phyloP scores from a whole-genome alignment of 2,113 vertebrate species.

The Callipepla californica region DNA sequence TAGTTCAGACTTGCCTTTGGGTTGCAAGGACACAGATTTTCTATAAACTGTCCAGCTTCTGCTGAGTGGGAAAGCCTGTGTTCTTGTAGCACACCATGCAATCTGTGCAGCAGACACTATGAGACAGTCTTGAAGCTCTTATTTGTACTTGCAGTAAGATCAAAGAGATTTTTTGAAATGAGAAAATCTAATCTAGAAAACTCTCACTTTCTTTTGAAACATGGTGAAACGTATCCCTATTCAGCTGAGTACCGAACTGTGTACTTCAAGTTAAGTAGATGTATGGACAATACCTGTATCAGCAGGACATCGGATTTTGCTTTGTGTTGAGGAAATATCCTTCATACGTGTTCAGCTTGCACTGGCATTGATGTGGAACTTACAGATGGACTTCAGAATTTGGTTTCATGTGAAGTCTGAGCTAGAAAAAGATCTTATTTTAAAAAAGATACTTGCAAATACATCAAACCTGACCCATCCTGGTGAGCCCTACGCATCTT shows the following conservation, averaged over 20 bases:
- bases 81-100: not conserved
- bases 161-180: not conserved
- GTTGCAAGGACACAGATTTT: not conserved
- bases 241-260: not conserved
- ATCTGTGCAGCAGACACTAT: not conserved
- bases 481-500: not conserved
- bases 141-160: not conserved
- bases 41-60: not conserved
- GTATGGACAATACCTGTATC: not conserved
- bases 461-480: accelerated
- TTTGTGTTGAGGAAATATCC: not conserved
- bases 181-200: not conserved
- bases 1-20: not conserved
- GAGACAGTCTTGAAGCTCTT: not conserved
- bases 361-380: not conserved
- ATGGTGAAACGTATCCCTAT: accelerated
- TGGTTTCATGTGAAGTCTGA: not conserved
- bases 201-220: not conserved
- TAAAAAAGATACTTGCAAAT: not conserved
- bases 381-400: not conserved
- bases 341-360: not conserved
- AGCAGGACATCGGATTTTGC: not conserved
- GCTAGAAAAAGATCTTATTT: not conserved
- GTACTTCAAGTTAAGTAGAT: not conserved
- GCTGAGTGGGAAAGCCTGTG: not conserved